Evolutionary conservation across 2,888 invertebrate species (phyloP), one percentile per base, ranked within the genome.

Genomic region (Drosophila niveifrons): DNA sequence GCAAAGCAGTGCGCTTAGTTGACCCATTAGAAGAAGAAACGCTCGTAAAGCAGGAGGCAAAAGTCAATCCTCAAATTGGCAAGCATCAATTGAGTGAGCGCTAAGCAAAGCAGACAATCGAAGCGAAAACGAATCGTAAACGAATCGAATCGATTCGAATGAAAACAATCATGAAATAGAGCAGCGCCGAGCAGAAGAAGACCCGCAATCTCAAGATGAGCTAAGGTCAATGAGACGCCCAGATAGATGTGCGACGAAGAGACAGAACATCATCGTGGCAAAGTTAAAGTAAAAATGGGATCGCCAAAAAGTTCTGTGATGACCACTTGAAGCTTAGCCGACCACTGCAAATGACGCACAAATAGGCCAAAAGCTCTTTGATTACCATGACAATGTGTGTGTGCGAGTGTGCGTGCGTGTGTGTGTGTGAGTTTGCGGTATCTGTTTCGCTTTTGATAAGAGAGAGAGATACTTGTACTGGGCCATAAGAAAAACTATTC

Each of bases 41-140:
- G 66, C 56, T 85, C 82, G 77, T 75, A 81, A 87, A 76, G 50
- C 65, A 75, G 47, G 59, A 63, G 59, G 51, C 75, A 85, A 81
- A 85, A 89, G 79, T 79, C 83, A 81, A 88, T 75, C 72, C 47
- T 41, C 57, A 72, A 85, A 82, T 73, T 78, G 79, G 58, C 72
- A 61, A 82, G 68, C 88, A 82, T 72, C 86, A 77, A 77, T 82
- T 82, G 80, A 53, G 29, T 77, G 76, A 66, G 56, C 55, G 86
- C 83, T 80, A 73, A 82, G 74, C 80, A 77, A 82, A 88, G 56
- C 72, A 75, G 84, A 78, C 71, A 80, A 76, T 59, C 63, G 65
- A 67, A 39, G 18, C 52, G 34, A 56, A 65, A 52, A 17, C 55
- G 63, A 51, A 61, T 10, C 50, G 61, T 47, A 80, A 58, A 44